phyloP scores from a whole-genome alignment of 2,113 vertebrate species.

The Ceuthmochares aereus region DNA sequence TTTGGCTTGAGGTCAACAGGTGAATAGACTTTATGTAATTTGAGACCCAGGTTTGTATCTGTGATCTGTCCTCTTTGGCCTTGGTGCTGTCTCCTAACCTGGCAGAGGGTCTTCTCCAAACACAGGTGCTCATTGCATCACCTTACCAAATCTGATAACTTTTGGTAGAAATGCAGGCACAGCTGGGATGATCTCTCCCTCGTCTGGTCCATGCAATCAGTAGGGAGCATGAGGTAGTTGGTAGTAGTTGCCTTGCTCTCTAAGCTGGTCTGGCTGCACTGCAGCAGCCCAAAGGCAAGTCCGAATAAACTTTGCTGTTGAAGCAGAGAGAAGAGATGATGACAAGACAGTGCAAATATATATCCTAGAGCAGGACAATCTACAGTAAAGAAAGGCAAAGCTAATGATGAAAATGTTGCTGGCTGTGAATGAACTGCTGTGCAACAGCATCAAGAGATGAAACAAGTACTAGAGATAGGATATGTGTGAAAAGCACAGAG shows the following conservation, averaged over 20 bases:
- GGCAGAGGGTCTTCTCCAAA: neutral
- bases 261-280: rapidly evolving
- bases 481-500: neutral
- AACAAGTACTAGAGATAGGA: neutral
- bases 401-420: neutral
- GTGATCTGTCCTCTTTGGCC: neutral
- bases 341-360: neutral
- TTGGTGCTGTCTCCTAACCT: neutral
- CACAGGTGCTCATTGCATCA: rapidly evolving
- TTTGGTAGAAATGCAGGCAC: neutral
- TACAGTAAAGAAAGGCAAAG: neutral
- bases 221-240: rapidly evolving
- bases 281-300: neutral
- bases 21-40: neutral
- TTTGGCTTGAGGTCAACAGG: neutral
- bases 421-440: neutral
- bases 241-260: neutral
- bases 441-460: neutral
- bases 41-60: neutral
- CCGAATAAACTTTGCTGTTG: neutral
- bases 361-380: neutral
- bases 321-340: neutral
- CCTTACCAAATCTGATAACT: neutral
- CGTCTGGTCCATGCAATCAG: neutral
- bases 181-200: neutral